phyloP scores from a whole-genome alignment of 2,797 vertebrate species.

The Mustela erminea region DNA sequence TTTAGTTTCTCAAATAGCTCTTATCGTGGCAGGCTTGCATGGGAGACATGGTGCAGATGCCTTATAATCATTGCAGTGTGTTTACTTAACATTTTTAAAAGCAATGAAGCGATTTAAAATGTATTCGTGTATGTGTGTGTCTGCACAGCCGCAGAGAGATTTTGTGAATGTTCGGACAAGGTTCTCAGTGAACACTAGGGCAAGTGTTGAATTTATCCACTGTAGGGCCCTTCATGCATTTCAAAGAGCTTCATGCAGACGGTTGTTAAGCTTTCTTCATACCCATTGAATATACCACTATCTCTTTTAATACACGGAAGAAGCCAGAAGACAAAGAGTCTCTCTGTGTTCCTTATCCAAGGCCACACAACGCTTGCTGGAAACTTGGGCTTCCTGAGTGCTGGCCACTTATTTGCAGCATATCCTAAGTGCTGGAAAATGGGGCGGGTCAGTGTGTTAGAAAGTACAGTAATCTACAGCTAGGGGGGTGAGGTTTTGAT shows the following conservation, averaged over 20 bases:
- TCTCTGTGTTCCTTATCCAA: slow-evolving; percentile 72
- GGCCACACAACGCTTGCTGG: slow-evolving; percentile 72
- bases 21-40: slow-evolving; percentile 69
- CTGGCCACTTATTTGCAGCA: neutral
- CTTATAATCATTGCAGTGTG: slow-evolving; percentile 72
- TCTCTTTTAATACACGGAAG: slow-evolving; percentile 65
- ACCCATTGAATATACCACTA: slow-evolving; percentile 78
- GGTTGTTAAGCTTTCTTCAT: slow-evolving; percentile 77
- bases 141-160: slow-evolving; percentile 11
- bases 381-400: slow-evolving; percentile 53
- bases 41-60: slow-evolving; percentile 74
- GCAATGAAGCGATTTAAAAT: slow-evolving; percentile 71
- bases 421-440: neutral
- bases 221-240: slow-evolving; percentile 75
- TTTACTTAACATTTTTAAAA: slow-evolving; percentile 78
- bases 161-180: slow-evolving; percentile 57
- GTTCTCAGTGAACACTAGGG: slow-evolving; percentile 53
- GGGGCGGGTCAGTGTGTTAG: neutral
- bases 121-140: neutral
- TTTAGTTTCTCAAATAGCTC: slow-evolving; percentile 78
- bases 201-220: slow-evolving; percentile 75
- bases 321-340: slow-evolving; percentile 73
- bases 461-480: neutral
- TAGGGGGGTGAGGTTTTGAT: neutral
- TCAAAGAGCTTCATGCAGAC: slow-evolving; percentile 74